Conservation (phyloP, 2,888 invertebrate species). For the Cephonodes hylas region DNA sequence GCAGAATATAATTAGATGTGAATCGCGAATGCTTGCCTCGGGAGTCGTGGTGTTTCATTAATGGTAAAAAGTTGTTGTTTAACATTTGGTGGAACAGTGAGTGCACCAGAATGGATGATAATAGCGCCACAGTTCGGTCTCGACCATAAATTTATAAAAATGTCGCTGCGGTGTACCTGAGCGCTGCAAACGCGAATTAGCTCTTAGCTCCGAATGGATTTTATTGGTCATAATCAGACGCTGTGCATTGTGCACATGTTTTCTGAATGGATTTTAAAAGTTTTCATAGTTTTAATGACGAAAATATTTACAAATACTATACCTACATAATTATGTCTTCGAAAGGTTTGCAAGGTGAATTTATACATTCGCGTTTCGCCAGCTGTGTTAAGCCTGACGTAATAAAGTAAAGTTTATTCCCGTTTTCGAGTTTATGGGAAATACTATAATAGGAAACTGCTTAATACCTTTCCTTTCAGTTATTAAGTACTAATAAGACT, state of each 20-base stretch:
- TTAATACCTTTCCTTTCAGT: no score
- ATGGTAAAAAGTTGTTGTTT: neutral
- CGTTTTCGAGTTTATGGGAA: no score
- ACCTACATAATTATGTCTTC: no score
- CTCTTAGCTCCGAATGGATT: conserved; percentile 12
- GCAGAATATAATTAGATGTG: neutral
- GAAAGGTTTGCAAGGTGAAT: no score
- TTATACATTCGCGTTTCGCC: no score
- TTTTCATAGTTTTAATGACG: neutral
- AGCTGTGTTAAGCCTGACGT: no score
- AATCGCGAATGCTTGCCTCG: neutral
- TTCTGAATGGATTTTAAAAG: neutral
- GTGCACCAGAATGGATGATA: conserved; percentile 52
- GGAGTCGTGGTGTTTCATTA: neutral
- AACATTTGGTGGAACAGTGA: conserved; percentile 26
- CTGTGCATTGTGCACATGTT: neutral
- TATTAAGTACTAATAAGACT: no score
- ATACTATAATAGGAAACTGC: no score
- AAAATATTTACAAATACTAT: no score
- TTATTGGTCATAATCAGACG: neutral
- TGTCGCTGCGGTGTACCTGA: conserved; percentile 19
- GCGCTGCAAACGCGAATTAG: conserved; percentile 7
- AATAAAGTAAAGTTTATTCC: no score
- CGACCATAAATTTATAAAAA: conserved; percentile 37
- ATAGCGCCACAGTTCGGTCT: conserved; percentile 32